phyloP scores from a whole-genome alignment of 2,113 vertebrate species.

The Lepidothrix coronata region DNA sequence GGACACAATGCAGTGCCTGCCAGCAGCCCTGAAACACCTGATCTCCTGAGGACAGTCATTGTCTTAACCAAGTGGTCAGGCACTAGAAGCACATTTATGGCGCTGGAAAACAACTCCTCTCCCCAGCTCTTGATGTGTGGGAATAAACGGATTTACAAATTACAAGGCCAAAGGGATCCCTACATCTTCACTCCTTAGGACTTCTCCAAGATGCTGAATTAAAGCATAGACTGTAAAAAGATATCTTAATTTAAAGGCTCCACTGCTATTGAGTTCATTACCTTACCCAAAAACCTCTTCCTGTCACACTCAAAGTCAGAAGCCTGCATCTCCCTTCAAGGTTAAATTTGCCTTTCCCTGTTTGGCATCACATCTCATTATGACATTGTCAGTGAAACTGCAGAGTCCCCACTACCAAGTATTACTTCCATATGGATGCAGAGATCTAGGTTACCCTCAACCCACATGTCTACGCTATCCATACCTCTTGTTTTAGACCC shows the following conservation, averaged over 20 bases:
- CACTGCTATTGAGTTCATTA: rapidly evolving
- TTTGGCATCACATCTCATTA: neutral
- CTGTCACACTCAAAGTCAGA: neutral
- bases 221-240: neutral
- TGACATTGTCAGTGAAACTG: neutral
- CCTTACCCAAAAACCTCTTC: neutral
- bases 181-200: neutral
- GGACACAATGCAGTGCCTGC: neutral
- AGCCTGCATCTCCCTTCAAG: neutral
- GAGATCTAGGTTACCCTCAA: neutral
- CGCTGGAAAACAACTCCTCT: neutral
- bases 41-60: neutral
- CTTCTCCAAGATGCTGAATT: neutral
- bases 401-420: neutral
- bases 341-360: neutral
- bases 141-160: neutral
- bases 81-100: neutral
- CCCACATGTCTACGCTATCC: neutral
- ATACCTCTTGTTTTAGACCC: neutral
- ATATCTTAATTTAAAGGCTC: neutral
- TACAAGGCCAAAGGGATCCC: neutral
- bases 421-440: neutral
- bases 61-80: neutral
- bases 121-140: neutral
- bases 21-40: neutral